phyloP scores from a whole-genome alignment of 1,140 invertebrate genomes.

The Himalopsyche phryganea region DNA sequence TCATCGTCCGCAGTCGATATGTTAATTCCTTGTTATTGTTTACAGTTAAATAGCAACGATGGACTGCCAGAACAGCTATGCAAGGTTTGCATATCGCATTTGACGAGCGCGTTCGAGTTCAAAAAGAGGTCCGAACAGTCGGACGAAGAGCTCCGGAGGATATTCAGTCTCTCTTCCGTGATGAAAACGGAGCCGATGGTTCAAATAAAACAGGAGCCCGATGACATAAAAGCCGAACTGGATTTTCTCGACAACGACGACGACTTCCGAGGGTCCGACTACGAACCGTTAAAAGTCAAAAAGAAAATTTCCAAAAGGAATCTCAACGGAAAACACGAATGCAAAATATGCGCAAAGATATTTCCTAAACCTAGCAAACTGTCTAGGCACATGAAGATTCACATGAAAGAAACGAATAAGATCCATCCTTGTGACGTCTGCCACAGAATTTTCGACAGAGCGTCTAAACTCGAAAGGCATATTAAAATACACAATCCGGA shows the following conservation, averaged over 20 bases:
- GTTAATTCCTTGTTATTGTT: background rate
- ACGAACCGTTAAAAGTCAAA: slow-evolving; percentile 26
- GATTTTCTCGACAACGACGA: slow-evolving; percentile 27
- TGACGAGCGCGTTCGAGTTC: slow-evolving; percentile 27
- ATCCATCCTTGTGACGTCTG: slow-evolving; percentile 31
- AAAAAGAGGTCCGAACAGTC: slow-evolving; percentile 27
- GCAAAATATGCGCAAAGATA: slow-evolving; percentile 20
- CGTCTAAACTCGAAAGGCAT: slow-evolving; percentile 29
- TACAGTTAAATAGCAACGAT: slow-evolving; percentile 23
- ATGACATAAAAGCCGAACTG: slow-evolving; percentile 25
- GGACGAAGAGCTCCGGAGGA: slow-evolving; percentile 21
- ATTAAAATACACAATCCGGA: slow-evolving; percentile 30
- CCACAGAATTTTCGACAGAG: slow-evolving; percentile 31
- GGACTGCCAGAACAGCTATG: slow-evolving; percentile 29
- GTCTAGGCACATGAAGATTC: slow-evolving; percentile 20
- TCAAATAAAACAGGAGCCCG: slow-evolving; percentile 30
- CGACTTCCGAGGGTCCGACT: slow-evolving; percentile 29
- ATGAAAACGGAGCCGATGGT: slow-evolving; percentile 6
- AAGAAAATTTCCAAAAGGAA: slow-evolving; percentile 15
- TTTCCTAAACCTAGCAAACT: slow-evolving; percentile 28
- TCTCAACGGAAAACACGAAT: slow-evolving; percentile 16
- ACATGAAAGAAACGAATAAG: slow-evolving; percentile 17
- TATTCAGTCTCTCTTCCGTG: slow-evolving; percentile 18
- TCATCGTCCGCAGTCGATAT: background rate
- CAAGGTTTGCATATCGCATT: slow-evolving; percentile 16